Conservation (phyloP, 1,140 invertebrate genomes). For the Drosophila bocqueti region DNA sequence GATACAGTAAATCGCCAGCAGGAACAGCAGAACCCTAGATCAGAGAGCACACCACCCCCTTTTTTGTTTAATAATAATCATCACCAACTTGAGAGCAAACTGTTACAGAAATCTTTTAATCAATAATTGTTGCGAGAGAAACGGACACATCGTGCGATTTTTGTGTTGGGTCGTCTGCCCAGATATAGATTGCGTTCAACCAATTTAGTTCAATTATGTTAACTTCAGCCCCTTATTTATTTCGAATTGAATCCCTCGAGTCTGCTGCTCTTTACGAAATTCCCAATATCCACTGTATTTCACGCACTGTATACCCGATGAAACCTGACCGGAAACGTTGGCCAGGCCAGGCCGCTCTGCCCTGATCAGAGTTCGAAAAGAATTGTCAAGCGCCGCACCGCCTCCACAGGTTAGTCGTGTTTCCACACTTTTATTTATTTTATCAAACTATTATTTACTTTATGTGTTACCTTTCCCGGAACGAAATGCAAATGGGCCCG, state of each 20-base stretch:
- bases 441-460: constrained; percentile 58
- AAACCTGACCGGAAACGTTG: constrained; percentile 70
- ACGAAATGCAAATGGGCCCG: constrained; percentile 35
- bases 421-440: constrained; percentile 77
- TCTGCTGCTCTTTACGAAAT: constrained; percentile 27
- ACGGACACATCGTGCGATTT: constrained; percentile 7
- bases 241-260: constrained; percentile 10
- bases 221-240: constrained; percentile 51
- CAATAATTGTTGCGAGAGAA: neutral
- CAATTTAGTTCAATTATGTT: constrained; percentile 52
- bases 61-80: constrained; percentile 7
- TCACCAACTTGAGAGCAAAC: constrained; percentile 1
- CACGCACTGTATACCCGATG: constrained; percentile 52
- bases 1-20: constrained; percentile 67
- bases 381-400: constrained; percentile 68
- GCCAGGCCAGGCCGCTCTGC: constrained; percentile 72
- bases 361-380: constrained; percentile 70
- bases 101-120: constrained; percentile 3
- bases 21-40: constrained; percentile 7
- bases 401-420: constrained; percentile 83
- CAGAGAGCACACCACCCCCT: constrained; percentile 1
- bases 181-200: constrained; percentile 21
- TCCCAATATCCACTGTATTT: neutral
- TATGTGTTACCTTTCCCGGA: constrained; percentile 49
- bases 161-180: constrained; percentile 3